Percentiles rank a stretch among this genome's conserved stretches.
Evolutionary conservation across 1,140 invertebrate genomes (phyloP).

Genomic region (Hyphantria cunea): DNA sequence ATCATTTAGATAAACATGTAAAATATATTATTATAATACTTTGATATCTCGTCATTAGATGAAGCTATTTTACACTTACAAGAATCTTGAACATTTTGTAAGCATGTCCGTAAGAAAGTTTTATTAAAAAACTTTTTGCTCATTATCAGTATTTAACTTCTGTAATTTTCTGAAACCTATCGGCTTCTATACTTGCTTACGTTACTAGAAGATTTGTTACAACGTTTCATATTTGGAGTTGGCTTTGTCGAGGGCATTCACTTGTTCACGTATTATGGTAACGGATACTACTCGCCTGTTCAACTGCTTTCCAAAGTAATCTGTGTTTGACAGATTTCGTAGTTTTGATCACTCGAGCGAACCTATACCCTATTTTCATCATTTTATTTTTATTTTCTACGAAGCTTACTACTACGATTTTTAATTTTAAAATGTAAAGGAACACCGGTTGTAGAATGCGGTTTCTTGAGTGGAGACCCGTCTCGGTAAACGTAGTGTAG

Average conservation of each 20-base stretch:
- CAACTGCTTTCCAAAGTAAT: slow-evolving; percentile 56
- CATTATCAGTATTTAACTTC: slow-evolving; percentile 11
- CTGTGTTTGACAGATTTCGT: slow-evolving; percentile 59
- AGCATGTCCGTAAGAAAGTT: slow-evolving; percentile 13
- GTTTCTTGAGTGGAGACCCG: too few species aligned
- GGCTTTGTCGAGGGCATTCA: slow-evolving; percentile 11
- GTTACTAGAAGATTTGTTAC: neutral
- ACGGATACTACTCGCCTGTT: slow-evolving; percentile 45
- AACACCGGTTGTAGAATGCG: too few species aligned
- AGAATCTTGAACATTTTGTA: slow-evolving; percentile 17
- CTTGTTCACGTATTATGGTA: slow-evolving; percentile 32
- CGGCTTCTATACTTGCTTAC: neutral
- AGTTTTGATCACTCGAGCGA: slow-evolving; percentile 58
- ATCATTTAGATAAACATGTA: neutral
- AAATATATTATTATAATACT: too few species aligned
- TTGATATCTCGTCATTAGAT: slow-evolving; percentile 2
- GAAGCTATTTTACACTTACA: slow-evolving; percentile 21
- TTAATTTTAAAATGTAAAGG: slow-evolving; percentile 1
- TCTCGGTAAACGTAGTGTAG: too few species aligned
- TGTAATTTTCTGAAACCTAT: slow-evolving; percentile 2
- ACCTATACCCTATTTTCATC: slow-evolving; percentile 35
- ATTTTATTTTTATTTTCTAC: slow-evolving; percentile 30
- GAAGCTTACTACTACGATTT: slow-evolving; percentile 1
- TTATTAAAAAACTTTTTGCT: slow-evolving; percentile 17
- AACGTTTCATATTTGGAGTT: slow-evolving; percentile 11